phyloP scores from a whole-genome alignment of 1,140 invertebrate species.

The Samia ricini region DNA sequence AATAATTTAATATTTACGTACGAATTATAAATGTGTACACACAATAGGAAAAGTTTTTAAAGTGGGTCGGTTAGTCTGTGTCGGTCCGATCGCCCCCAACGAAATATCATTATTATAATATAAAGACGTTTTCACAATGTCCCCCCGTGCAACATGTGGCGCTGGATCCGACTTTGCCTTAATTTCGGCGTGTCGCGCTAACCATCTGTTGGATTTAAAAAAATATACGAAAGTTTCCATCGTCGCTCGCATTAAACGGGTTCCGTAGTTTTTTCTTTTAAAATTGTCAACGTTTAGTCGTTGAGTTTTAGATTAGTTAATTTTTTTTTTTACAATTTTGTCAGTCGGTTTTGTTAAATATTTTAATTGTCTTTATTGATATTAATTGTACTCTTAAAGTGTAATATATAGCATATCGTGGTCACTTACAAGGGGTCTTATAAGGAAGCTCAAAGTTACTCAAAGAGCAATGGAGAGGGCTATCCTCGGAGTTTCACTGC shows the following conservation, averaged over 20 bases:
- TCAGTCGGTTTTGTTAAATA: too few relatives aligned
- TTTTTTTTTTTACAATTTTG: too few relatives aligned
- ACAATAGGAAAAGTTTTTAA: constrained; percentile 1
- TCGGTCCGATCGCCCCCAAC: too few relatives aligned
- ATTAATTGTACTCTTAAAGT: too few relatives aligned
- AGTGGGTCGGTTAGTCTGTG: too few relatives aligned
- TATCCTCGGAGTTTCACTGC: too few relatives aligned
- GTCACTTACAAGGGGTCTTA: too few relatives aligned
- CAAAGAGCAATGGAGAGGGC: too few relatives aligned
- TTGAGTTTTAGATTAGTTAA: not conserved
- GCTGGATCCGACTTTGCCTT: not conserved
- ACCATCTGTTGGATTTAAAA: constrained; percentile 24
- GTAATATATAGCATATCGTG: too few relatives aligned
- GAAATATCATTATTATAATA: constrained; percentile 8
- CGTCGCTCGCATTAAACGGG: not conserved
- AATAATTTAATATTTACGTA: constrained; percentile 1
- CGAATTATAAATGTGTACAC: constrained; percentile 9
- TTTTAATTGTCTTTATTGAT: too few relatives aligned
- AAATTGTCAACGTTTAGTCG: not conserved
- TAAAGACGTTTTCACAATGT: constrained; percentile 9
- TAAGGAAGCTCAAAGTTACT: too few relatives aligned
- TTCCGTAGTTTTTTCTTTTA: not conserved
- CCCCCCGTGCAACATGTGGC: constrained; percentile 12
- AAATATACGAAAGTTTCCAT: not conserved
- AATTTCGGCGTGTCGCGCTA: constrained; percentile 12